A percentile compares a stretch with the other conserved stretches of the same genome.
These are phyloP conservation scores for Polyodon spathula DNA, from an alignment of 2,113 vertebrate species.

Conservation along the genomic window DNA sequence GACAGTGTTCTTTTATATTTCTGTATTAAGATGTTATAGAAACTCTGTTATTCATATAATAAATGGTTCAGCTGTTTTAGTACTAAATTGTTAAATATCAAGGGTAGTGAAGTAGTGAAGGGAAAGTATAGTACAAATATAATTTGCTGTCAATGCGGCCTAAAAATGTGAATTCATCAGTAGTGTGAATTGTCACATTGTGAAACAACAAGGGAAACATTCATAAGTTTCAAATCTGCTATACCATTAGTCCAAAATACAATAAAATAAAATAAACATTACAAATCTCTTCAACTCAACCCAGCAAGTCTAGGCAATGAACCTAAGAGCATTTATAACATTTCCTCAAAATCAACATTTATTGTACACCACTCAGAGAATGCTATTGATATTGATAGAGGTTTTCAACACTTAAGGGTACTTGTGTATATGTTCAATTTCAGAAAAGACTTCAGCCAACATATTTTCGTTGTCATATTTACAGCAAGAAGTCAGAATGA, in stretches of 20 bases:
- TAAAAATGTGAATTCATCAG: neutral
- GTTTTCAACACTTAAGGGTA: neutral
- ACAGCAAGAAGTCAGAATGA: neutral
- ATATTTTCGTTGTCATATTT: neutral
- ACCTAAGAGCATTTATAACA: neutral
- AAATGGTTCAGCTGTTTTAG: no score
- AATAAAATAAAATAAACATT: neutral
- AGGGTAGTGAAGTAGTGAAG: slow-evolving; percentile 4
- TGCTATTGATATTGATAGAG: neutral
- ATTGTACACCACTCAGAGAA: neutral
- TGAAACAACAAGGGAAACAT: neutral
- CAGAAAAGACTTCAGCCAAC: slow-evolving; percentile 3
- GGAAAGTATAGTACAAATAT: neutral
- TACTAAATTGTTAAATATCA: no score
- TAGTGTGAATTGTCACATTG: neutral
- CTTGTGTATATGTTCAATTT: neutral
- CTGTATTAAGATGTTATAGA: no score
- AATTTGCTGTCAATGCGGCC: neutral
- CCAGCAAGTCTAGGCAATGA: neutral
- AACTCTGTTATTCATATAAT: no score
- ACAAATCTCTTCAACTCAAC: neutral
- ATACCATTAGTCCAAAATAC: neutral
- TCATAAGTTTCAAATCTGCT: no score
- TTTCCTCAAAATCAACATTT: neutral
- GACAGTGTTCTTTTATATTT: no score